phyloP scores from a whole-genome alignment of 2,888 invertebrate genomes.

The Lamellibrachia satsuma region DNA sequence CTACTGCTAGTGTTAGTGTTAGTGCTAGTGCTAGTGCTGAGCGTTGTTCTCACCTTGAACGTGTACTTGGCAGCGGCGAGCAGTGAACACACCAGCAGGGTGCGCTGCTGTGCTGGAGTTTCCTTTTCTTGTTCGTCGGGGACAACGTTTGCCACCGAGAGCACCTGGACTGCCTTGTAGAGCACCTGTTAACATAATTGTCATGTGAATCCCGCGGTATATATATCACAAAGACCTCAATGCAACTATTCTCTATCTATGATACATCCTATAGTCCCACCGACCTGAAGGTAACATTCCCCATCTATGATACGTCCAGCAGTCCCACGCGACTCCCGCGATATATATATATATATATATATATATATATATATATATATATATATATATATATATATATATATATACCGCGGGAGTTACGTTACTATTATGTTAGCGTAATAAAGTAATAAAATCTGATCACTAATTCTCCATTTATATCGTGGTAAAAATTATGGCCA shows the following conservation, averaged over 20 bases:
- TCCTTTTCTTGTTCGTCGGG: background rate
- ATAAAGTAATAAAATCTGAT: too few relatives aligned
- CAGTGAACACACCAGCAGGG: slow-evolving; percentile 67
- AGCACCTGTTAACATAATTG: slow-evolving; percentile 50
- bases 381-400: too few relatives aligned
- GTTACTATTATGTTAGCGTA: too few relatives aligned
- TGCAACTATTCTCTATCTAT: slow-evolving; percentile 23
- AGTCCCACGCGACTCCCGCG: too few relatives aligned
- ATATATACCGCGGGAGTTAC: too few relatives aligned
- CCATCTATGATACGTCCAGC: too few relatives aligned
- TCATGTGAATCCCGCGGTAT: background rate
- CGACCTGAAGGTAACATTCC: slow-evolving; percentile 27
- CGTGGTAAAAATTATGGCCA: too few relatives aligned
- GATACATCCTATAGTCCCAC: slow-evolving; percentile 31
- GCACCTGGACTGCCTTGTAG: slow-evolving; percentile 53
- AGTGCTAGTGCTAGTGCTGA: background rate
- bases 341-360: too few relatives aligned
- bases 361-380: too few relatives aligned
- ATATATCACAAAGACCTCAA: too few relatives aligned
- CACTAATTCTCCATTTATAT: too few relatives aligned
- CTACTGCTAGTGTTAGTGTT: background rate
- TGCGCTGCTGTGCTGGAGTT: background rate
- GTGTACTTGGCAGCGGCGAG: slow-evolving; percentile 81
- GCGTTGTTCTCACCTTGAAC: slow-evolving; percentile 61
- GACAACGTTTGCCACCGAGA: slow-evolving; percentile 41